phyloP scores from a whole-genome alignment of 2,113 vertebrate species.

The Morone saxatilis region DNA sequence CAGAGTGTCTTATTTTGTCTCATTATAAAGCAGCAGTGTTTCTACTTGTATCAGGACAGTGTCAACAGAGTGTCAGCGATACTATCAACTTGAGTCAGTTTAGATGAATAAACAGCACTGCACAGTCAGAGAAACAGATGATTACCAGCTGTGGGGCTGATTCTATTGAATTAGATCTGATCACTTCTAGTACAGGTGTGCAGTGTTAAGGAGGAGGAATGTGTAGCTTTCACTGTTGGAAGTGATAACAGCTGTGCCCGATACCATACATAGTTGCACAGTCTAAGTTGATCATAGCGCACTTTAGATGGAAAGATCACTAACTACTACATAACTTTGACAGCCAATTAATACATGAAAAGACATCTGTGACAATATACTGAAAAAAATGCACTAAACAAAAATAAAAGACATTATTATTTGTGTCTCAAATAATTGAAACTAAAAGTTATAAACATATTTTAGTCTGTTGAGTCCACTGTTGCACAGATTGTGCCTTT shows the following conservation, averaged over 20 bases:
- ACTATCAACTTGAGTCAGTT: constrained; percentile 28
- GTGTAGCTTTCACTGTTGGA: neutral
- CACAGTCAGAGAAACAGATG: constrained; percentile 20
- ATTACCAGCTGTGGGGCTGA: constrained; percentile 20
- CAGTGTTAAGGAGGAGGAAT: neutral
- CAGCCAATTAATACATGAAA: neutral
- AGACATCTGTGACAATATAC: too few relatives aligned
- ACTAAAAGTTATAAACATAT: too few relatives aligned
- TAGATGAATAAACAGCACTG: constrained; percentile 27
- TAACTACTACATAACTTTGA: neutral
- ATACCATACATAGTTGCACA: neutral
- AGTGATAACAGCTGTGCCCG: neutral
- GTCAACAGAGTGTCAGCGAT: constrained; percentile 41
- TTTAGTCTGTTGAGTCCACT: too few relatives aligned
- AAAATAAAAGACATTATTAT: too few relatives aligned
- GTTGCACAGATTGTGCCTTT: too few relatives aligned
- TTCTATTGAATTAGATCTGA: neutral
- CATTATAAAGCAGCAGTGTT: constrained; percentile 46
- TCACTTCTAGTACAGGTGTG: neutral
- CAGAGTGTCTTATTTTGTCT: constrained; percentile 30
- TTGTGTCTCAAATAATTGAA: too few relatives aligned
- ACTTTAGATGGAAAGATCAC: neutral
- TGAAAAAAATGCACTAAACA: too few relatives aligned
- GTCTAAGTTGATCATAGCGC: neutral
- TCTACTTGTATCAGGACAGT: constrained; percentile 29